Evolutionary conservation across 2,797 vertebrate species (phyloP).

Genomic region (Gallinago stenura): DNA sequence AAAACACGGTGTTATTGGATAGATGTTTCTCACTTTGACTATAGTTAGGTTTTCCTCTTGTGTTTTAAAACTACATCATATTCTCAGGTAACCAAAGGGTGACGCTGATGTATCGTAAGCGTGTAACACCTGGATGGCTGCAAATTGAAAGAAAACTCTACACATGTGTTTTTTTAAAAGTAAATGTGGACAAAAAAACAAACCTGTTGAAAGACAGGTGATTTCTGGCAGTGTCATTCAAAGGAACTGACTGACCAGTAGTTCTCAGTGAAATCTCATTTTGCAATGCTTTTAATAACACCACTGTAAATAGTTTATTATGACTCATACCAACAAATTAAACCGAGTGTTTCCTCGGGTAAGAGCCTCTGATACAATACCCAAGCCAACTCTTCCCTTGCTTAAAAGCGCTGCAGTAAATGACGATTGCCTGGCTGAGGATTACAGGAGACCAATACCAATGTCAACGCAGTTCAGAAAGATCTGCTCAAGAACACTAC

Average conservation of each 20-base stretch:
- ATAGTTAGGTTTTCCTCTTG: not conserved
- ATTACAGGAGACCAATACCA: not conserved
- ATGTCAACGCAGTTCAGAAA: not conserved
- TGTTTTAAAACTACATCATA: not conserved
- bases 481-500: not conserved
- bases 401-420: not conserved
- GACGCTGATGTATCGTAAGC: not conserved
- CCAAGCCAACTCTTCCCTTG: not conserved
- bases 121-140: not conserved
- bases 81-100: not conserved
- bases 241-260: not conserved
- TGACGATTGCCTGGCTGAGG: not conserved
- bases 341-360: not conserved
- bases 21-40: not conserved
- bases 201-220: rapidly evolving
- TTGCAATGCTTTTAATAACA: not conserved
- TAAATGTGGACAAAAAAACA: not conserved
- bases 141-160: not conserved
- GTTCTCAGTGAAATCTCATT: not conserved
- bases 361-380: not conserved
- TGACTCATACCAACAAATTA: not conserved
- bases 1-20: not conserved
- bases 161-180: not conserved
- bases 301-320: not conserved
- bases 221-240: not conserved